phyloP scores from a whole-genome alignment of 2,888 invertebrate species.

The Tanytarsus gracilentus region DNA sequence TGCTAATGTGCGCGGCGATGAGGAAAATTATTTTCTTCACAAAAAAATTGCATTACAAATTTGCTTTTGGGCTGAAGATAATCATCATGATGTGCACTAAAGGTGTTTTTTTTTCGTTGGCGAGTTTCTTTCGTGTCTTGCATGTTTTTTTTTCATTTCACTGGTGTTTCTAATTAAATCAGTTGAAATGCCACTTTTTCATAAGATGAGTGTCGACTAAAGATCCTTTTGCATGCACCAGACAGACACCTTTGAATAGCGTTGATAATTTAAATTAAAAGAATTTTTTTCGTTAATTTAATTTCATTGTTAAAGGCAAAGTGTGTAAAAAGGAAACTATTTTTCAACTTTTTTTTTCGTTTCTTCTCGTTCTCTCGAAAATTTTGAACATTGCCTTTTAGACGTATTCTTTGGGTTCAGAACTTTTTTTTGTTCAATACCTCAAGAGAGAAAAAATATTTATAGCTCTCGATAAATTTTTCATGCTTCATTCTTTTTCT shows the following conservation, averaged over 20 bases:
- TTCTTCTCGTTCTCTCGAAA: neutral
- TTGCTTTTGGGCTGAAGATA: too few relatives aligned
- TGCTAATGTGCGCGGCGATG: too few relatives aligned
- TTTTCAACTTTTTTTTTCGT: slow-evolving; percentile 7
- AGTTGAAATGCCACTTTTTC: neutral
- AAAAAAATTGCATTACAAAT: too few relatives aligned
- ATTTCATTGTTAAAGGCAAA: slow-evolving; percentile 8
- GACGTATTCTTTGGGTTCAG: neutral
- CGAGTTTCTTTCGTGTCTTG: neutral
- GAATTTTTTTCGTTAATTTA: slow-evolving; percentile 2
- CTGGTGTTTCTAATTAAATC: slow-evolving; percentile 14
- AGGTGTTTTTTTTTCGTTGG: too few relatives aligned
- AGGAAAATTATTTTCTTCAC: too few relatives aligned
- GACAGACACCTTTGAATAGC: neutral
- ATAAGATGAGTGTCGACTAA: neutral
- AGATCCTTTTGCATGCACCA: neutral
- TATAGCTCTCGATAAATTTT: slow-evolving; percentile 1
- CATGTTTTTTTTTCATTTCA: neutral
- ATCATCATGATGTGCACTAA: too few relatives aligned
- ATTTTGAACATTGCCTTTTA: neutral
- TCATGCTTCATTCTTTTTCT: neutral
- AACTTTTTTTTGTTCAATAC: neutral
- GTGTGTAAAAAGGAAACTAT: slow-evolving; percentile 6
- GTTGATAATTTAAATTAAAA: slow-evolving; percentile 18
- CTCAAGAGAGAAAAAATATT: neutral